Percentiles rank a stretch among this genome's conserved stretches.
These are phyloP conservation scores for Aspidiotus destructor DNA, from an alignment of 2,888 invertebrate species.

Conservation along the genomic window DNA sequence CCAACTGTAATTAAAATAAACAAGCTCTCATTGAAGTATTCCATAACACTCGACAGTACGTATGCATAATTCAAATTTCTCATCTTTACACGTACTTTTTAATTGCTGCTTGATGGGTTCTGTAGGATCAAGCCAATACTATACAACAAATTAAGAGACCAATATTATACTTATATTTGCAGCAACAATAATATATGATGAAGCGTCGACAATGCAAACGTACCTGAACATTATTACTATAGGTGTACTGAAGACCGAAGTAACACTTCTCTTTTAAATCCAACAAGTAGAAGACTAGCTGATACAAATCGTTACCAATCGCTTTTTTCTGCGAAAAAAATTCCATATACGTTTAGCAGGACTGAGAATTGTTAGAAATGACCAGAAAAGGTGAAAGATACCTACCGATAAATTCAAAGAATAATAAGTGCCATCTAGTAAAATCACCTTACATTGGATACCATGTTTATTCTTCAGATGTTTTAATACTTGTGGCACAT, in stretches of 20 bases:
- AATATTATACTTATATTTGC: neutral
- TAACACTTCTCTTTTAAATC: slow-evolving; percentile 98
- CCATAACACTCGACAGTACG: neutral
- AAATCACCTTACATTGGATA: slow-evolving; percentile 85
- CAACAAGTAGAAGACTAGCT: slow-evolving; percentile 94
- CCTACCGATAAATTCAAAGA: slow-evolving; percentile 84
- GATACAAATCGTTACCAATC: slow-evolving; percentile 83
- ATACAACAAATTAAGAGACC: slow-evolving; percentile 38
- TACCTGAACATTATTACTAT: slow-evolving; percentile 88
- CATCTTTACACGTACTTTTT: slow-evolving; percentile 60
- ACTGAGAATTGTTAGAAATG: neutral
- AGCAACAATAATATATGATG: neutral
- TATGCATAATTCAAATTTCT: neutral
- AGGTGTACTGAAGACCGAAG: slow-evolving; percentile 95
- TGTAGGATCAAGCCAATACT: slow-evolving; percentile 97
- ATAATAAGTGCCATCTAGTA: slow-evolving; percentile 90
- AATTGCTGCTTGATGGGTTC: slow-evolving; percentile 97
- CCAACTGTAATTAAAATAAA: slow-evolving; percentile 58
- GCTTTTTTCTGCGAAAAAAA: slow-evolving; percentile 73
- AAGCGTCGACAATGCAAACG: slow-evolving; percentile 29
- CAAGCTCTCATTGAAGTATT: neutral
- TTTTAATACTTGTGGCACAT: slow-evolving; percentile 35
- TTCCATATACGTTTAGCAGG: neutral
- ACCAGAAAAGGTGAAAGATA: slow-evolving; percentile 36
- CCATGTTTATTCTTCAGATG: slow-evolving; percentile 58